These are phyloP conservation scores for Pollenia angustigena DNA, from an alignment of 2,888 invertebrate genomes.

Conservation along the genomic window DNA sequence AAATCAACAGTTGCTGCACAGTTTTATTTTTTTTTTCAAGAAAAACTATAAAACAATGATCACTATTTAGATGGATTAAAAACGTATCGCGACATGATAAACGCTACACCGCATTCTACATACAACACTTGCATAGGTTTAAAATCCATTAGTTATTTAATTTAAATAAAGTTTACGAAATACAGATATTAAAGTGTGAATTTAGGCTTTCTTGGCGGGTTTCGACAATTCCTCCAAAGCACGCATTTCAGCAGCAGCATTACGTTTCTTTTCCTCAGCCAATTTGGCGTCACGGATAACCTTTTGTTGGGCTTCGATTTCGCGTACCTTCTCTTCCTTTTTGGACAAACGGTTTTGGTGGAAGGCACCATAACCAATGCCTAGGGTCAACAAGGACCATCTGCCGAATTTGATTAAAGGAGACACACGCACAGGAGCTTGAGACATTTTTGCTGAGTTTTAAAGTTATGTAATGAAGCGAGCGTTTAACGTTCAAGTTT, in stretches of 20 bases:
- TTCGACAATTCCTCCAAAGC: slow-evolving; percentile 79
- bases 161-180: slow-evolving; percentile 64
- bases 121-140: slow-evolving; percentile 31
- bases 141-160: slow-evolving; percentile 55
- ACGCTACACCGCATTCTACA: background rate
- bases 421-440: slow-evolving; percentile 90
- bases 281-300: slow-evolving; percentile 89
- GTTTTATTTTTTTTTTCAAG: slow-evolving; percentile 9
- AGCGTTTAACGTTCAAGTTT: slow-evolving; percentile 52
- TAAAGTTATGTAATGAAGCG: slow-evolving; percentile 80
- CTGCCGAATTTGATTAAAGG: slow-evolving; percentile 93
- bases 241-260: slow-evolving; percentile 84
- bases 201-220: slow-evolving; percentile 73
- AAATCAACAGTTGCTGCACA: slow-evolving; percentile 24
- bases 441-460: slow-evolving; percentile 79
- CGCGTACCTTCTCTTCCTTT: slow-evolving; percentile 87
- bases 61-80: background rate
- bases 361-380: slow-evolving; percentile 90
- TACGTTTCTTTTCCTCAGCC: slow-evolving; percentile 89
- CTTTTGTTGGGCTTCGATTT: slow-evolving; percentile 88
- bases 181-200: slow-evolving; percentile 28
- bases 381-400: slow-evolving; percentile 90
- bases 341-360: slow-evolving; percentile 89
- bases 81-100: background rate
- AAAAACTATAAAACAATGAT: slow-evolving; percentile 7